These are phyloP conservation scores for Toxotes jaculatrix DNA, from an alignment of 2,113 vertebrate species.

Conservation along the genomic window DNA sequence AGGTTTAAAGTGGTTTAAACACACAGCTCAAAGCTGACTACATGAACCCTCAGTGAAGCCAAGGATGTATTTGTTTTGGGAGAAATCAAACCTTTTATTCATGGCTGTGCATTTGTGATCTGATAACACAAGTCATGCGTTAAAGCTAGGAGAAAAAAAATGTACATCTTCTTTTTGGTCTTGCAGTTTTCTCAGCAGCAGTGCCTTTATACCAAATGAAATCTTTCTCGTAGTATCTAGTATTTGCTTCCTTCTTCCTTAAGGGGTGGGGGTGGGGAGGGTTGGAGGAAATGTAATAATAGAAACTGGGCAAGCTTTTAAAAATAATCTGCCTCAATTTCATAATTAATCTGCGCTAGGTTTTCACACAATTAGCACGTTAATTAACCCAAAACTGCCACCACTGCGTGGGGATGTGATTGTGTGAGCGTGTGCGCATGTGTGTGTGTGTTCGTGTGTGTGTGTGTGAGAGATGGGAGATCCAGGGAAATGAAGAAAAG, in stretches of 20 bases:
- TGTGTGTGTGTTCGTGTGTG: not conserved
- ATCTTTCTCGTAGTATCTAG: conserved; percentile 38
- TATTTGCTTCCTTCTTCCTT: conserved; percentile 59
- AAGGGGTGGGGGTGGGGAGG: not conserved
- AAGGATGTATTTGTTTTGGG: too few species aligned
- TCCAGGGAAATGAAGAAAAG: conserved; percentile 16
- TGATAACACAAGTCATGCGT: not conserved
- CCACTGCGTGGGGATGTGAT: conserved; percentile 26
- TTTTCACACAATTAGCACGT: conserved; percentile 81
- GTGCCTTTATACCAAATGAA: conserved; percentile 49
- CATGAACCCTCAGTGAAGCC: too few species aligned
- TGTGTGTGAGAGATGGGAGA: not conserved
- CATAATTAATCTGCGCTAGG: conserved; percentile 81
- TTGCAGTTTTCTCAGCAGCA: conserved; percentile 50
- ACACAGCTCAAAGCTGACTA: too few species aligned
- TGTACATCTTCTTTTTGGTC: conserved; percentile 30
- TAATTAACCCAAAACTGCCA: conserved; percentile 84
- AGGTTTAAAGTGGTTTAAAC: too few species aligned
- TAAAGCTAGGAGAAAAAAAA: not conserved
- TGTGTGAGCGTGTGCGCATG: not conserved
- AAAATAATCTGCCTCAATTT: conserved; percentile 83
- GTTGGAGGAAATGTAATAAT: conserved; percentile 67
- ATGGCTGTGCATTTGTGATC: too few species aligned
- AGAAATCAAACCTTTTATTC: not conserved
- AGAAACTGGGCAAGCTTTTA: conserved; percentile 65